Percentiles rank a stretch among this genome's conserved stretches.
phyloP scores from a whole-genome alignment of 2,797 vertebrate species.

The Myripristis murdjan region DNA sequence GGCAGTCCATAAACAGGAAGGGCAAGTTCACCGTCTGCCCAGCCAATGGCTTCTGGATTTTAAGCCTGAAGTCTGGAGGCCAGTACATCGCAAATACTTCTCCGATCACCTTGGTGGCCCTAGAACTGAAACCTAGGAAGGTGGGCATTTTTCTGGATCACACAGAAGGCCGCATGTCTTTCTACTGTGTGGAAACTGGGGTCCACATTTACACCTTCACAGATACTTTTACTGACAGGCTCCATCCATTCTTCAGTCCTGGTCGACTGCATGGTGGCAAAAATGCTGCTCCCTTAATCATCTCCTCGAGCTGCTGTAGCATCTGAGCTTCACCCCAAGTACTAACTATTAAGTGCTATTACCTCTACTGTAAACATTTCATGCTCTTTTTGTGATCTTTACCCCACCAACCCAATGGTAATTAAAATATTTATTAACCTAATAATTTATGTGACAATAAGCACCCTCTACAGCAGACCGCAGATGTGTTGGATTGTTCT shows the following conservation, averaged over 20 bases:
- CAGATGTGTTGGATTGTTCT: constrained; percentile 5
- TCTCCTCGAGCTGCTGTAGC: constrained; percentile 81
- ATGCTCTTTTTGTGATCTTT: not conserved
- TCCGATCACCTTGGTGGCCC: constrained; percentile 66
- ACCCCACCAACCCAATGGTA: not conserved
- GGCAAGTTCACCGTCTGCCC: constrained; percentile 86
- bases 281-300: constrained; percentile 80
- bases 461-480: constrained; percentile 21
- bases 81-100: constrained; percentile 79
- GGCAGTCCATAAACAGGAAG: constrained; percentile 85
- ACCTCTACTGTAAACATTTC: not conserved
- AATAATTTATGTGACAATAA: constrained; percentile 10
- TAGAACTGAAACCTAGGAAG: constrained; percentile 75
- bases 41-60: constrained; percentile 85
- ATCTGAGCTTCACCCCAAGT: constrained; percentile 71
- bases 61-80: constrained; percentile 80
- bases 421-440: constrained; percentile 41
- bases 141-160: constrained; percentile 85
- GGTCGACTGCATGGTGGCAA: constrained; percentile 81
- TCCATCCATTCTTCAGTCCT: constrained; percentile 85
- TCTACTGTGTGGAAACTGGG: constrained; percentile 83
- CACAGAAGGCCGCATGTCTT: constrained; percentile 79
- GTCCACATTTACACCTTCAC: constrained; percentile 85
- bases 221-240: constrained; percentile 81
- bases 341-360: not conserved